Base-by-base conservation (phyloP, 2,113 vertebrate species). In the Corythoichthys haematopterus region DNA sequence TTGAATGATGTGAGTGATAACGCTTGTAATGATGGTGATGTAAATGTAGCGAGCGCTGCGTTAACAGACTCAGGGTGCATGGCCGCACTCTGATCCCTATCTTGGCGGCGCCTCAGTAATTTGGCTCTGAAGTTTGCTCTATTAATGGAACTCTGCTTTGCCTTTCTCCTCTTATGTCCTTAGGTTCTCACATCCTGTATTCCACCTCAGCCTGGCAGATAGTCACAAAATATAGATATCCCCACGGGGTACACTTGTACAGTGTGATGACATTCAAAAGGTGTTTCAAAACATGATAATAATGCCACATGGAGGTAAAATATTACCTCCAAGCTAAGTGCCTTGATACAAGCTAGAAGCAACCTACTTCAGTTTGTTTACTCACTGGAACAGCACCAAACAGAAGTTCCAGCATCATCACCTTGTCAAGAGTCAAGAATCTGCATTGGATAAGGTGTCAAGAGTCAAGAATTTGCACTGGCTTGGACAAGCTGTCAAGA, bases 81-180 rank as follows among this genome's bases (percentile, higher is more conserved):
- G 20, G 76, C 79, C 57, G 28, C 35, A 16, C 75, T 87, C 79
- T 74, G 89, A 89, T 90, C 80, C 69, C 76, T 90, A 90, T 90
- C 89, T 84, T 77, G 36, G 78, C 78, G 86, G 88, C 86, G 89
- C 86, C 88, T 84, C 73, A 62, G 79, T 88, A 80, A 89, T 89
- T 88, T 88, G 79, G 83, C 83, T 84, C 85, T 85, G 78, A 89
- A 87, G 84, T 88, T 88, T 43, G 51, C 65, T 72, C 76, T 85
- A 89, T 88, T 86, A 88, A 84, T 83, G 81, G 68, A 78, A 77
- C 84, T 76, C 58, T 80, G 78, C 82, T 80, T 84, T 84, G 82
- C 74, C 71, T 78, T 81, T 80, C 80, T 64, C 75, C 78, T 53
- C 82, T 72, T 63, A 37, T 71, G 77, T 81, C 76, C 75, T 82